Percentiles rank a stretch among this genome's conserved stretches.
These are phyloP conservation scores for Lepidothrix coronata DNA, from an alignment of 2,113 vertebrate species.

Conservation along the genomic window DNA sequence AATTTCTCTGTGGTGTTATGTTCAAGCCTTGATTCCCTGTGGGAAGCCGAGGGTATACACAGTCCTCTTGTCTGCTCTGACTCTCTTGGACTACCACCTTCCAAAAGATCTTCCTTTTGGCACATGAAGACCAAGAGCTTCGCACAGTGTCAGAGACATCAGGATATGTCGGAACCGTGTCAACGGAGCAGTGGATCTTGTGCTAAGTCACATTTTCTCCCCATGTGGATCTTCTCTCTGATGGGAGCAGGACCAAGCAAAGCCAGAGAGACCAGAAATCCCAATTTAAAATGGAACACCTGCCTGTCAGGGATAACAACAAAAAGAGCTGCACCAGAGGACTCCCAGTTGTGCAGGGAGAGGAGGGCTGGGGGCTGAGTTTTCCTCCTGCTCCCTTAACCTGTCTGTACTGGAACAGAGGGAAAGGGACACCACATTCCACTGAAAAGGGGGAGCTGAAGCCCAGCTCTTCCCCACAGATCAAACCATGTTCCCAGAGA, in stretches of 20 bases:
- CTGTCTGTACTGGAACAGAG: not conserved
- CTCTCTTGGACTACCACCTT: not conserved
- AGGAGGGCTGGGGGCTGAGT: not conserved
- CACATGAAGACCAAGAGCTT: not conserved
- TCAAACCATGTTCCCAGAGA: not conserved
- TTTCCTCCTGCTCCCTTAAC: not conserved
- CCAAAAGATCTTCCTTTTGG: not conserved
- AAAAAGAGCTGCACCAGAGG: not conserved
- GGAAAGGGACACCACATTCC: not conserved
- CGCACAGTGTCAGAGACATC: not conserved
- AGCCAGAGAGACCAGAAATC: not conserved
- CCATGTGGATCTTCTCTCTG: not conserved
- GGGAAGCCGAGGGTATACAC: not conserved
- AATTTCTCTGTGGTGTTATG: not conserved
- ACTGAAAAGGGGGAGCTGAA: not conserved
- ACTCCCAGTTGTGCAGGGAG: not conserved
- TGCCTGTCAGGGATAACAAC: not conserved
- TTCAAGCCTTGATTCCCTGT: not conserved
- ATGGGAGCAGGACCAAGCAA: not conserved
- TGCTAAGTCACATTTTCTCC: not conserved
- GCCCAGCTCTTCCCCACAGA: not conserved
- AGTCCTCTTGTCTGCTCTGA: not conserved
- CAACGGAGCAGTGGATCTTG: not conserved
- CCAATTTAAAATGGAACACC: not conserved
- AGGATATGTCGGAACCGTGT: fast-evolving